These are phyloP conservation scores for Labia minor DNA, from an alignment of 2,888 invertebrate species.

Conservation along the genomic window DNA sequence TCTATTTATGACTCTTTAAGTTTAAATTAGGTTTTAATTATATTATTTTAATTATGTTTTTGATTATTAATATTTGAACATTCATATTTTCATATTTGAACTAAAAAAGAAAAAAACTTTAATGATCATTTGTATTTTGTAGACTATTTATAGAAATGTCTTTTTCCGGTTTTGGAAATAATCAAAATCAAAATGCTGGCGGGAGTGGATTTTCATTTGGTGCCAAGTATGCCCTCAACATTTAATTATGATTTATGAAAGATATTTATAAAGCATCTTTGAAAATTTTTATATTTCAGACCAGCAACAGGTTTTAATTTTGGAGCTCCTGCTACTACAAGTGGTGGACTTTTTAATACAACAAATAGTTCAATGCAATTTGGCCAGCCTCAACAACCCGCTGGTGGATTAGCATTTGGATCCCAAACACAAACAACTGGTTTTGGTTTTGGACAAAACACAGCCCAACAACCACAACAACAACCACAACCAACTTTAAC, in stretches of 20 bases:
- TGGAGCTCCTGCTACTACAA: background rate
- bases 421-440: background rate
- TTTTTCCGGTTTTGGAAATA: background rate
- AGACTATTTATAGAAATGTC: slow-evolving; percentile 20
- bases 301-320: background rate
- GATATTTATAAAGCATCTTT: background rate
- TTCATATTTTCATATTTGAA: too few relatives aligned
- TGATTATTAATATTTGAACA: too few relatives aligned
- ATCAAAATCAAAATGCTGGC: background rate
- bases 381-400: background rate
- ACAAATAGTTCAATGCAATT: background rate
- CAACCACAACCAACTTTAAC: background rate
- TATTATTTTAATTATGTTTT: too few relatives aligned
- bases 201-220: background rate
- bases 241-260: background rate
- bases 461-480: too few relatives aligned
- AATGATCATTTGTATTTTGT: background rate
- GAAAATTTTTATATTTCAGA: background rate
- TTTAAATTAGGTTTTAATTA: too few relatives aligned
- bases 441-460: background rate
- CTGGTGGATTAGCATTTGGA: background rate
- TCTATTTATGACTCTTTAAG: too few relatives aligned
- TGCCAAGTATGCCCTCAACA: background rate
- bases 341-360: background rate
- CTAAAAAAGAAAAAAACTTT: too few relatives aligned